phyloP scores from a whole-genome alignment of 1,140 invertebrate genomes.

The Drosophila nannoptera region DNA sequence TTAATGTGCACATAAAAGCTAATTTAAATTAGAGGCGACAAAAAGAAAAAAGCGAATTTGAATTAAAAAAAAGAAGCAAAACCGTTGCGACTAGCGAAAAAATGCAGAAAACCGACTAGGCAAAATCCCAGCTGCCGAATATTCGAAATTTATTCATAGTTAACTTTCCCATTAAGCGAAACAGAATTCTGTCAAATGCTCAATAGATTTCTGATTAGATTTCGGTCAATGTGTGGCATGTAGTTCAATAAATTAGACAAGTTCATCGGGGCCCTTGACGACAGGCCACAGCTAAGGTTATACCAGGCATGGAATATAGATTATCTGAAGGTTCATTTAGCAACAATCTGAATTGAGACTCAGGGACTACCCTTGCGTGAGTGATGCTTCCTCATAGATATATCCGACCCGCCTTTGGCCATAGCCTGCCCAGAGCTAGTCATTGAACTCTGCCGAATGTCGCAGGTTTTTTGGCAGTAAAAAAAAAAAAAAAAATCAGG shows the following conservation, averaged over 20 bases:
- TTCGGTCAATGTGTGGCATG: constrained; percentile 1
- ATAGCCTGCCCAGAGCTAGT: constrained; percentile 39
- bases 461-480: constrained; percentile 32
- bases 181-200: not conserved
- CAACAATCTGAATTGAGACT: too few species aligned
- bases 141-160: not conserved
- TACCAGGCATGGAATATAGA: not conserved
- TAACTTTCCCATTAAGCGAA: not conserved
- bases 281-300: constrained; percentile 36
- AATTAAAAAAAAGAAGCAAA: constrained; percentile 4
- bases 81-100: not conserved
- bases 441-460: constrained; percentile 60
- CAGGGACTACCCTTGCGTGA: too few species aligned
- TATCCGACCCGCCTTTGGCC: constrained; percentile 3
- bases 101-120: too few species aligned
- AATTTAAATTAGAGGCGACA: constrained; percentile 32
- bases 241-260: constrained; percentile 40
- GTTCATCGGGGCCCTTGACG: constrained; percentile 45
- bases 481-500: constrained; percentile 31
- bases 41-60: constrained; percentile 12
- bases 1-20: constrained; percentile 42
- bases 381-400: too few species aligned
- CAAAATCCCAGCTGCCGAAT: not conserved
- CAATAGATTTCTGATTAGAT: not conserved
- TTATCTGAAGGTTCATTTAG: not conserved